Evolutionary conservation across 2,797 vertebrate species (phyloP).

Genomic region (Trichosurus vulpecula): DNA sequence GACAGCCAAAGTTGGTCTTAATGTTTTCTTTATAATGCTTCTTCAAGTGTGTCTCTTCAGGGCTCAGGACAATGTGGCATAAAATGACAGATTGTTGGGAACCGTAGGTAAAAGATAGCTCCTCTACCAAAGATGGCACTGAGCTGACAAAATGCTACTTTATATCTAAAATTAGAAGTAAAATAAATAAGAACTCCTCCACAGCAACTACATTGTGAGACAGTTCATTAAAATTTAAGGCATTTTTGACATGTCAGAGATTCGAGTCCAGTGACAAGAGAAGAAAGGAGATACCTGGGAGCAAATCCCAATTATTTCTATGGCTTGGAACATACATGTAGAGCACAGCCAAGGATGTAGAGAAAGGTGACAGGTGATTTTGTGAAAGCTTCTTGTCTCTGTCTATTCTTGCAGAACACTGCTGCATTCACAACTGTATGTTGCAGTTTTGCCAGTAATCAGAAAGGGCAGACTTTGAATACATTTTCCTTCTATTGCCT

Average conservation of each 20-base stretch:
- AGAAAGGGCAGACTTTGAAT: slow-evolving; percentile 70
- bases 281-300: slow-evolving; percentile 63
- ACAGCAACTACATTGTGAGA: slow-evolving; percentile 72
- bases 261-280: slow-evolving; percentile 58
- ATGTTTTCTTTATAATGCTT: slow-evolving; percentile 43
- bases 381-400: slow-evolving; percentile 33
- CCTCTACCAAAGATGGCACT: slow-evolving; percentile 64
- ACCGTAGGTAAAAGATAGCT: slow-evolving; percentile 56
- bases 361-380: slow-evolving; percentile 44
- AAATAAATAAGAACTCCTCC: slow-evolving; percentile 68
- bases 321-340: slow-evolving; percentile 63
- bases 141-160: slow-evolving; percentile 69
- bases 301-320: slow-evolving; percentile 67
- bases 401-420: slow-evolving; percentile 28
- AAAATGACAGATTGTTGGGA: slow-evolving; percentile 71
- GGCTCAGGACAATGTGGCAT: slow-evolving; percentile 45
- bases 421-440: slow-evolving; percentile 22
- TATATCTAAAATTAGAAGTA: slow-evolving; percentile 77
- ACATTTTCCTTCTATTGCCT: slow-evolving; percentile 78
- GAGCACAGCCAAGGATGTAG: slow-evolving; percentile 47
- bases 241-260: slow-evolving; percentile 76
- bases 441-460: slow-evolving; percentile 51
- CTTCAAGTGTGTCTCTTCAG: slow-evolving; percentile 36
- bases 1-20: slow-evolving; percentile 37
- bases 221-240: slow-evolving; percentile 82